Evolutionary conservation across 2,113 vertebrate species (phyloP), one percentile per base, ranked within the genome.

Genomic region (Pygoscelis antarcticus): DNA sequence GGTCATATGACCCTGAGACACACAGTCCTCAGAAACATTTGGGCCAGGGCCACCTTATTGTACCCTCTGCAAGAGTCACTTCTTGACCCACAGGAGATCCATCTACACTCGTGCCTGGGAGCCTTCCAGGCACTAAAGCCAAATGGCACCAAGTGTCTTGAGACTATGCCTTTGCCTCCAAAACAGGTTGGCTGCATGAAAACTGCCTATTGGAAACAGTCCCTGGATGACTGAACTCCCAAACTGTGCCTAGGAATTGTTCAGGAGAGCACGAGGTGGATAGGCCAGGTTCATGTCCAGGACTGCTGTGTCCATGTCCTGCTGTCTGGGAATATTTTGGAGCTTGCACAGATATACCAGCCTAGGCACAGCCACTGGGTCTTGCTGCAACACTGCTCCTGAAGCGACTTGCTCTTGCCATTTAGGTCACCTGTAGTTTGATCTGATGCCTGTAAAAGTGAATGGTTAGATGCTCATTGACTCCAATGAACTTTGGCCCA

Each of bases 231-330:
- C 36, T 46, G 52, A 65, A 47, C 27, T 93, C 55, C 22, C 34
- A 32, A 68, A 68, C 6, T 17, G 1, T 68, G 22, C 34, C 34
- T n/a, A 75, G 38, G n/a, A 84, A 66, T 29, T 77, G 9, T 29
- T 51, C 26, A n/a, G 6, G 1, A 44, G 18, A 74, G 14, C 1
- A 0, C 1, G 5, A 81, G 10, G 17, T 62, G 13, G 5, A 58
- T 14, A 40, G 44, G 26, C 57, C 36, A 46, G 23, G 27, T 70
- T 88, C 40, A 44, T 66, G 10, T 7, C 27, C 2, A 2, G 14
- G 55, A 60, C 38, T 60, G 17, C 51, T 76, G 6, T 17, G 13
- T 52, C 47, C 26, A 16, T 12, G 25, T 57, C 36, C 44, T 27
- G n/a, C 11, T 75, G 21, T 49, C 66, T 72, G 8, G 47, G 25